Evolutionary conservation across 2,113 vertebrate genomes (phyloP).

Genomic region (Podiceps cristatus): DNA sequence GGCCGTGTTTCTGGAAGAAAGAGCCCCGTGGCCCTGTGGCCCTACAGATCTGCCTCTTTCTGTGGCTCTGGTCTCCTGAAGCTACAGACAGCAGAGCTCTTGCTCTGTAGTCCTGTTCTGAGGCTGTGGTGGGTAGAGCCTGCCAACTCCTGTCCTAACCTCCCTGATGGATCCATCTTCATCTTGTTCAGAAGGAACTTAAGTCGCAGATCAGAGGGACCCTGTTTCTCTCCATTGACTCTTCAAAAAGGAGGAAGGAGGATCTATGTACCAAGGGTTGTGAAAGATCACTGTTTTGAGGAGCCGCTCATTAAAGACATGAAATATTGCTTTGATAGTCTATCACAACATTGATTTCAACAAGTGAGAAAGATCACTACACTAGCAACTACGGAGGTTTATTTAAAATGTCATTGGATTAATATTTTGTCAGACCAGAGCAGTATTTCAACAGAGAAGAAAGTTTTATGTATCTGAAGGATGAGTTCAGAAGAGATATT

Average conservation of each 20-base stretch:
- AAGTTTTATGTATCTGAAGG: neutral
- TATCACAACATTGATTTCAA: neutral
- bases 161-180: neutral
- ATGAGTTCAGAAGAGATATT: neutral
- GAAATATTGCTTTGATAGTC: neutral
- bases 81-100: neutral
- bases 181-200: neutral
- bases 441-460: neutral
- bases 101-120: neutral
- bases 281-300: neutral
- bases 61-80: neutral
- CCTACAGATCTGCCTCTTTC: neutral
- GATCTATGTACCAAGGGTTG: neutral
- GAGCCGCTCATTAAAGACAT: neutral
- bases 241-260: neutral
- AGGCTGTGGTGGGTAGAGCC: neutral
- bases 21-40: accelerated
- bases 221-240: neutral
- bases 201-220: neutral
- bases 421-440: neutral
- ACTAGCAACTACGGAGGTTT: neutral
- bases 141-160: neutral
- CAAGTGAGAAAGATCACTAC: neutral
- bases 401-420: neutral
- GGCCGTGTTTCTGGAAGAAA: neutral